Percentiles rank a stretch among this genome's conserved stretches.
Conservation (phyloP, 1,140 invertebrate species). For the Rhynchophorus ferrugineus region DNA sequence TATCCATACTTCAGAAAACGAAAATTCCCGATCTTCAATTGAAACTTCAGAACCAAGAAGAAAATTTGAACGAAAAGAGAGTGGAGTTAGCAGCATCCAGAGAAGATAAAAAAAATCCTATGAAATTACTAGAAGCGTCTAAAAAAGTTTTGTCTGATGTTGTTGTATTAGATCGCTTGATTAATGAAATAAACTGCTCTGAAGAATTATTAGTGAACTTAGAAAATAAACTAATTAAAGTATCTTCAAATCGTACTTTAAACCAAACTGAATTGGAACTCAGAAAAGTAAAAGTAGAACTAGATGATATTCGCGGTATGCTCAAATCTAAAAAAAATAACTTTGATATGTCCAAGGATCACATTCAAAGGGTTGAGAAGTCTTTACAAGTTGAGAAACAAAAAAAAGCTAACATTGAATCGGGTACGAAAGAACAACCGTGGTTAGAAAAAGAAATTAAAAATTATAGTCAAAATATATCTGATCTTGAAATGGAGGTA, state of each 20-base stretch:
- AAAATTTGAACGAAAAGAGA: slow-evolving; percentile 20
- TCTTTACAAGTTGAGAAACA: slow-evolving; percentile 23
- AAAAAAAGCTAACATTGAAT: slow-evolving; percentile 31
- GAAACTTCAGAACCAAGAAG: slow-evolving; percentile 17
- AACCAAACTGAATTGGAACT: slow-evolving; percentile 44
- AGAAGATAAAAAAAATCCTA: slow-evolving; percentile 20
- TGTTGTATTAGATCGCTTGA: slow-evolving; percentile 32
- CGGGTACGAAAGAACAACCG: slow-evolving; percentile 29
- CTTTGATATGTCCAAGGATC: slow-evolving; percentile 25
- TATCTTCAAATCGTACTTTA: slow-evolving; percentile 42
- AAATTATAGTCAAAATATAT: slow-evolving; percentile 12
- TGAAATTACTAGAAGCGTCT: slow-evolving; percentile 25
- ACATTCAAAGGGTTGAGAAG: slow-evolving; percentile 26
- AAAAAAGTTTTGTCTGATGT: slow-evolving; percentile 30
- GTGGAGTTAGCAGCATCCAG: slow-evolving; percentile 24
- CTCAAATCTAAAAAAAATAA: slow-evolving; percentile 19
- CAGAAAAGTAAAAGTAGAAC: slow-evolving; percentile 39
- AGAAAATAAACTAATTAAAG: slow-evolving; percentile 39
- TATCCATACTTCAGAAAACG: slow-evolving; percentile 21
- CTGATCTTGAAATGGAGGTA: slow-evolving; percentile 17
- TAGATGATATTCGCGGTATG: slow-evolving; percentile 23
- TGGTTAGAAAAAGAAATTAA: slow-evolving; percentile 24
- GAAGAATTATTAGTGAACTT: slow-evolving; percentile 31
- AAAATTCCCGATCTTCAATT: slow-evolving; percentile 24
- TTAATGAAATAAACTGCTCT: slow-evolving; percentile 27